Evolutionary conservation across 2,888 invertebrate species (phyloP).

Genomic region (Polyommatus iphigenia): DNA sequence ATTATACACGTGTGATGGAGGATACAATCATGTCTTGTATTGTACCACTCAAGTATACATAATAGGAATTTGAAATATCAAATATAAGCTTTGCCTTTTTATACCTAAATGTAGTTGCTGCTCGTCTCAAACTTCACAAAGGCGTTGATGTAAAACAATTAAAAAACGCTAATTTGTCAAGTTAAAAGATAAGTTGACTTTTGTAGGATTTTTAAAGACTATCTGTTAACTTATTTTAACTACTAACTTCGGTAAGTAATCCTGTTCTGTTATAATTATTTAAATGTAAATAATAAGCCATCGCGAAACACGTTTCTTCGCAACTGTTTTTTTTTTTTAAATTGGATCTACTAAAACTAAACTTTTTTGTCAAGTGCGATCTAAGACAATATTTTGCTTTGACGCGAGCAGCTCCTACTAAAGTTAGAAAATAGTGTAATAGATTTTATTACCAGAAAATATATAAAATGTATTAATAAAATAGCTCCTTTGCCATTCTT

Average conservation of each 20-base stretch:
- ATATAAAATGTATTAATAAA: background rate
- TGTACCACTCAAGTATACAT: background rate
- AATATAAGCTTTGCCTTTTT: slow-evolving; percentile 17
- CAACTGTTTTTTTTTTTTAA: no score
- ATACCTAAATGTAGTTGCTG: background rate
- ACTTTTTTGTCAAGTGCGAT: background rate
- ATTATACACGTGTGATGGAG: background rate
- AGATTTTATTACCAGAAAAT: background rate
- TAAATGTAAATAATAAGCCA: no score
- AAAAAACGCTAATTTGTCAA: background rate
- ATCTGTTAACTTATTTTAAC: no score
- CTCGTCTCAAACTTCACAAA: background rate
- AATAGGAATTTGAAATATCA: background rate
- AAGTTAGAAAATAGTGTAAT: background rate
- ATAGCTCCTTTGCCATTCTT: background rate
- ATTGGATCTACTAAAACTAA: no score
- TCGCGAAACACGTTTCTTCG: no score
- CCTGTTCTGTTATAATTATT: no score
- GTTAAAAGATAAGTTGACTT: no score
- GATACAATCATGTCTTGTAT: background rate
- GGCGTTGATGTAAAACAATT: background rate
- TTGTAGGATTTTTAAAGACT: no score
- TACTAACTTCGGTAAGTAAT: no score
- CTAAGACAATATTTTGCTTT: background rate
- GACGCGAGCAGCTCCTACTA: background rate